phyloP scores from a whole-genome alignment of 2,888 invertebrate genomes.

The Iphiclides podalirius region DNA sequence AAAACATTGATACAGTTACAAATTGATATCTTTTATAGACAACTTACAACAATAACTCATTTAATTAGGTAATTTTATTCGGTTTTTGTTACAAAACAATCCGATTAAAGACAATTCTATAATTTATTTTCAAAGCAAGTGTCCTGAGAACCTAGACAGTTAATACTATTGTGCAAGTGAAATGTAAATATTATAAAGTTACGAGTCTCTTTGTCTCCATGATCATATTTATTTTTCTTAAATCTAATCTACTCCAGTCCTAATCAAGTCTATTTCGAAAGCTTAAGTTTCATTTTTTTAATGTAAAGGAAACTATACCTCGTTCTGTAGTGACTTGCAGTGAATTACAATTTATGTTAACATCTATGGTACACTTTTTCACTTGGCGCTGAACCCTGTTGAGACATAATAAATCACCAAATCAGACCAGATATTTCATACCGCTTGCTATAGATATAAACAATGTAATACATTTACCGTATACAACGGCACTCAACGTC shows the following conservation, averaged over 20 bases:
- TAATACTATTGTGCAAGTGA: background rate
- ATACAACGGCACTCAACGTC: no score
- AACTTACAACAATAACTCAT: no score
- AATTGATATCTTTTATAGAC: background rate
- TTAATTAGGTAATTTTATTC: no score
- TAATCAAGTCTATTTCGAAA: background rate
- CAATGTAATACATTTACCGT: no score
- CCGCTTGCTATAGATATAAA: no score
- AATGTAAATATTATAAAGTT: background rate
- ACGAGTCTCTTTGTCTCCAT: background rate
- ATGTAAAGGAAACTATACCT: background rate
- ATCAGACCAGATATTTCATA: no score
- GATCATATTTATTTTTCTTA: background rate
- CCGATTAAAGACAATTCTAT: background rate
- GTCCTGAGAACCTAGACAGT: constrained; percentile 6
- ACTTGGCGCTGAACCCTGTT: no score
- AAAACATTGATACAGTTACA: background rate
- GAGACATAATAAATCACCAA: no score
- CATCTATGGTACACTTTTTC: constrained; percentile 1
- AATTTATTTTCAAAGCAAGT: constrained; percentile 2
- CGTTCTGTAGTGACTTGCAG: constrained; percentile 12
- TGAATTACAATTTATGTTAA: constrained; percentile 6
- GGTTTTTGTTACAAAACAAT: no score
- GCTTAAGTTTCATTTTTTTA: background rate
- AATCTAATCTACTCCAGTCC: background rate